phyloP scores from a whole-genome alignment of 2,888 invertebrate species.

The Trachelus iudaicus region DNA sequence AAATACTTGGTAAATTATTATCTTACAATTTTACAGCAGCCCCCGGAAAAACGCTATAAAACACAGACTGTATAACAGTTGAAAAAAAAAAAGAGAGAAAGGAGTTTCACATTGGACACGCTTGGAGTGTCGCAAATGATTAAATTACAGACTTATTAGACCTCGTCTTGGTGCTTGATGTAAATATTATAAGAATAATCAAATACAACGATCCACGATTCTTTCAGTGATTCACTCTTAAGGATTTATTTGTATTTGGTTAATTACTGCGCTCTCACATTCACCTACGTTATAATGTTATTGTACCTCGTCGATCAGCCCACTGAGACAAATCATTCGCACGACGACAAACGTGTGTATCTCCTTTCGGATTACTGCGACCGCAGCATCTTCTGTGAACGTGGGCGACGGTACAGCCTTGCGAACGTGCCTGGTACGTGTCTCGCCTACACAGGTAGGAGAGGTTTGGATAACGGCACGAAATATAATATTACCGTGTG shows the following conservation, averaged over 20 bases:
- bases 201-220: background rate
- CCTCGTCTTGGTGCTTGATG: background rate
- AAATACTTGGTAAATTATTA: background rate
- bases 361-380: background rate
- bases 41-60: background rate
- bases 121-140: background rate
- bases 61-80: background rate
- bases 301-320: background rate
- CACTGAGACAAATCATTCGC: background rate
- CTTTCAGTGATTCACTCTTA: background rate
- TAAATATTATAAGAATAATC: background rate
- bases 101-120: background rate
- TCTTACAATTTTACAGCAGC: background rate
- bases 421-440: background rate
- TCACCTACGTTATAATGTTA: background rate
- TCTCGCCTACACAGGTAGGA: background rate
- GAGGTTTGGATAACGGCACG: background rate
- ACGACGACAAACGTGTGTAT: background rate
- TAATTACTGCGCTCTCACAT: constrained; percentile 29
- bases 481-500: background rate
- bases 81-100: background rate
- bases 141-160: background rate
- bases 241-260: constrained; percentile 42
- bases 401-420: background rate
- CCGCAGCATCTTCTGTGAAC: background rate